Conservation (phyloP, 1,140 invertebrate species). For the Batillaria attramentaria region DNA sequence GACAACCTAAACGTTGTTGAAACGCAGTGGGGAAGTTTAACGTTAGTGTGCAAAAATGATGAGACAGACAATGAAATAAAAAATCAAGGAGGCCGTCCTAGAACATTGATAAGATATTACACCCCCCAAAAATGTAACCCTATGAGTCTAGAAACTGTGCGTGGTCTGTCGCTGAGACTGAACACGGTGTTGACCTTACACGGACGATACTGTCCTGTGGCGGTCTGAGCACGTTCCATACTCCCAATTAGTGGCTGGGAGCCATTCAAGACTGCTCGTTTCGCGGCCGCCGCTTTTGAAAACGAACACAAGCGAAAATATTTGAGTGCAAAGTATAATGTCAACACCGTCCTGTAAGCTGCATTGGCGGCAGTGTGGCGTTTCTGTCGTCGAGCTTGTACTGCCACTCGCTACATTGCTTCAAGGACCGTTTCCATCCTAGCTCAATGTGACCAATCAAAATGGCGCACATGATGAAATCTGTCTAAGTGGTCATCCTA, state of each 20-base stretch:
- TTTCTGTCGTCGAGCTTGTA: background rate
- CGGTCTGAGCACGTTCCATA: background rate
- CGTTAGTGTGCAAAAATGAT: background rate
- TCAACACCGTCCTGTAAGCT: slow-evolving; percentile 7
- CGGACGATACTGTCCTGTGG: background rate
- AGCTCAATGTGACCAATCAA: background rate
- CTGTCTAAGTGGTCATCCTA: background rate
- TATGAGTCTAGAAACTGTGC: background rate
- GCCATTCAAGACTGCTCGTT: background rate
- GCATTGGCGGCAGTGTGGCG: background rate
- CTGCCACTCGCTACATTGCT: background rate
- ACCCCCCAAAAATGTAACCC: background rate
- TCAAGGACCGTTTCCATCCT: background rate
- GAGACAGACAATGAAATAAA: background rate
- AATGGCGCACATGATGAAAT: background rate
- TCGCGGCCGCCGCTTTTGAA: background rate
- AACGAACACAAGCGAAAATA: slow-evolving; percentile 16
- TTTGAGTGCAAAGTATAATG: slow-evolving; percentile 20
- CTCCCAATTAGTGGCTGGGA: slow-evolving; percentile 1
- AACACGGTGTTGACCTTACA: slow-evolving; percentile 1
- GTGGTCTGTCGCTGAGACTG: background rate
- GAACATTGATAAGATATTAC: too few species aligned
- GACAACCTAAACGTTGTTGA: background rate
- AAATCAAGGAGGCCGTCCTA: background rate
- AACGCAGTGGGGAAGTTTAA: background rate